These are phyloP conservation scores for Drosophila repleta DNA, from an alignment of 1,140 invertebrate genomes.

Conservation along the genomic window DNA sequence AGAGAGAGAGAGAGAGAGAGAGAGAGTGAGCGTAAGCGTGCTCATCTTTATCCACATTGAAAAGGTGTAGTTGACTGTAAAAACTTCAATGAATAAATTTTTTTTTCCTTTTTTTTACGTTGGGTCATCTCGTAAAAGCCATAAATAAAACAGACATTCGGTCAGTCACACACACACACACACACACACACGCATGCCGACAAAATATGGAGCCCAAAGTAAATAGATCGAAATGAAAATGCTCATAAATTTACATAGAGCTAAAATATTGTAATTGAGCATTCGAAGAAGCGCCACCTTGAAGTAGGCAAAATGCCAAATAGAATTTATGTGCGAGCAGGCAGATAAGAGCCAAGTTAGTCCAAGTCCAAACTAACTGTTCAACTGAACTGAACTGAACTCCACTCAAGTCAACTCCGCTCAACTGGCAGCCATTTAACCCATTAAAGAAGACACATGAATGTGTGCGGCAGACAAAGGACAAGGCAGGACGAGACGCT, in stretches of 20 bases:
- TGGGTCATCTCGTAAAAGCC: slow-evolving; percentile 55
- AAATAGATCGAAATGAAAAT: slow-evolving; percentile 77
- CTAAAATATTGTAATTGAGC: slow-evolving; percentile 71
- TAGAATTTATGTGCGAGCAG: slow-evolving; percentile 42
- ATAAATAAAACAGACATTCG: slow-evolving; percentile 64
- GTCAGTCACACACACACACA: slow-evolving; percentile 43
- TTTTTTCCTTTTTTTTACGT: slow-evolving; percentile 42
- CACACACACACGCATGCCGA: neutral
- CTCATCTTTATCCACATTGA: slow-evolving; percentile 60
- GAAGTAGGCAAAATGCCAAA: slow-evolving; percentile 30
- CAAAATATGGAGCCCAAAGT: slow-evolving; percentile 54
- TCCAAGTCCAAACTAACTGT: slow-evolving; percentile 4
- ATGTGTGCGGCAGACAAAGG: slow-evolving; percentile 1
- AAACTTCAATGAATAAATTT: slow-evolving; percentile 82
- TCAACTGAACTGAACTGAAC: neutral
- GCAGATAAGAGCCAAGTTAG: slow-evolving; percentile 35
- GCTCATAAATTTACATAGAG: slow-evolving; percentile 69
- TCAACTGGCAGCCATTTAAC: slow-evolving; percentile 49
- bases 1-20: slow-evolving; percentile 25
- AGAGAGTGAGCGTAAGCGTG: slow-evolving; percentile 17
- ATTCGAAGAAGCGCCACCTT: slow-evolving; percentile 19
- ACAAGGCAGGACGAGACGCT: slow-evolving; percentile 1
- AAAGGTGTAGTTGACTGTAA: slow-evolving; percentile 81
- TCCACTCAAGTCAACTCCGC: slow-evolving; percentile 9
- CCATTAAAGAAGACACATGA: slow-evolving; percentile 53